Evolutionary conservation across 2,797 vertebrate species (phyloP).

Genomic region (Pseudocheirus occidentalis): DNA sequence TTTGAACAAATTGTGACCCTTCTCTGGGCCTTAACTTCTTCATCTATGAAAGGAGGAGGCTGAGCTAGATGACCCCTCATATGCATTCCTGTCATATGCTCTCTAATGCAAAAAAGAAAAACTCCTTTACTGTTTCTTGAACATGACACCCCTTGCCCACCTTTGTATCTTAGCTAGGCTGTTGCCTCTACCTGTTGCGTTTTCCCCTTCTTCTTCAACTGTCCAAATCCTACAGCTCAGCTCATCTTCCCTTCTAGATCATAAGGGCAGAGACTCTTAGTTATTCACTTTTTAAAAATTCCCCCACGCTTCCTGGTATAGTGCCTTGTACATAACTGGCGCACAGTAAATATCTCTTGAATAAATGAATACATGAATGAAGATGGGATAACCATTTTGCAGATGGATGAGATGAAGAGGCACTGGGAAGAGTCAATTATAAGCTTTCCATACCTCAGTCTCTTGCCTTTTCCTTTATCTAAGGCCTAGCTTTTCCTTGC

Average conservation of each 20-base stretch:
- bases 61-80: background rate
- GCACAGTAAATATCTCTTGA: background rate
- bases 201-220: background rate
- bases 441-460: background rate
- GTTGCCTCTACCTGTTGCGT: background rate
- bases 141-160: background rate
- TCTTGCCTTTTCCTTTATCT: conserved; percentile 20
- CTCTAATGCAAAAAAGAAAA: background rate
- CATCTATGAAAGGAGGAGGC: background rate
- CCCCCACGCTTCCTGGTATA: background rate
- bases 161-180: background rate
- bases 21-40: background rate
- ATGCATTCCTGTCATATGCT: background rate
- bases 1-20: background rate
- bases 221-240: background rate
- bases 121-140: background rate
- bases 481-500: background rate
- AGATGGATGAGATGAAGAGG: conserved; percentile 16
- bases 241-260: background rate
- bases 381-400: background rate
- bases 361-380: background rate
- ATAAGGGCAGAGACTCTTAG: background rate
- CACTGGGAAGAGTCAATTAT: background rate
- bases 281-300: background rate
- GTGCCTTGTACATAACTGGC: background rate